A percentile compares a stretch with the other conserved stretches of the same genome.
phyloP scores from a whole-genome alignment of 2,888 invertebrate genomes.

The Ariolimax columbianus region DNA sequence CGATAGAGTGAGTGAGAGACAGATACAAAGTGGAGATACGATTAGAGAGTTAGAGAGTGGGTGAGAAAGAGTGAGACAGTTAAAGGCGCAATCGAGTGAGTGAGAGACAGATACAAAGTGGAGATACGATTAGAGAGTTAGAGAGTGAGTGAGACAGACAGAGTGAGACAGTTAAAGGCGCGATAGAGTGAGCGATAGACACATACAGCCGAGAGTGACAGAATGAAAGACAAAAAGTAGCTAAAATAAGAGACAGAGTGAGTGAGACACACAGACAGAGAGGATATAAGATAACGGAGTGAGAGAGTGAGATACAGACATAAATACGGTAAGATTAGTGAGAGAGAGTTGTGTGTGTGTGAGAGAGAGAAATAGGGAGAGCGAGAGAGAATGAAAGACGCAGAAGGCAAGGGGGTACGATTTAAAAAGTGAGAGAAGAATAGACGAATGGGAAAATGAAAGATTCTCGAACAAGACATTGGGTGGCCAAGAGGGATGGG shows the following conservation, averaged over 20 bases:
- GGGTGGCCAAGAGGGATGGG: too few species aligned
- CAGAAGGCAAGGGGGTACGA: background rate
- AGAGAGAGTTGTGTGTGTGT: too few species aligned
- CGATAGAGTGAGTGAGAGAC: too few species aligned
- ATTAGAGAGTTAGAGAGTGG: too few species aligned
- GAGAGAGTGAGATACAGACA: background rate
- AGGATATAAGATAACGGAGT: background rate
- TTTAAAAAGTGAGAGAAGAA: background rate
- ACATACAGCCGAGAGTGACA: too few species aligned
- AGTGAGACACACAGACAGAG: background rate
- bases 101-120: background rate
- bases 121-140: too few species aligned
- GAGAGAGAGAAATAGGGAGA: background rate
- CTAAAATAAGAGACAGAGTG: background rate
- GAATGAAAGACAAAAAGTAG: too few species aligned
- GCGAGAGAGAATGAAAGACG: background rate
- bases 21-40: too few species aligned
- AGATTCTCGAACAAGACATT: background rate
- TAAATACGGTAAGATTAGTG: too few species aligned
- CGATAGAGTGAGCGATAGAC: too few species aligned
- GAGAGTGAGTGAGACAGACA: background rate
- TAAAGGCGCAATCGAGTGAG: too few species aligned
- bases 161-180: background rate
- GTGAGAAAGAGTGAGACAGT: too few species aligned
- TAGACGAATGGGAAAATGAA: background rate